Conservation (phyloP, 53 echinoderm and acorn worm genomes). For the Mesocentrotus franciscanus region DNA sequence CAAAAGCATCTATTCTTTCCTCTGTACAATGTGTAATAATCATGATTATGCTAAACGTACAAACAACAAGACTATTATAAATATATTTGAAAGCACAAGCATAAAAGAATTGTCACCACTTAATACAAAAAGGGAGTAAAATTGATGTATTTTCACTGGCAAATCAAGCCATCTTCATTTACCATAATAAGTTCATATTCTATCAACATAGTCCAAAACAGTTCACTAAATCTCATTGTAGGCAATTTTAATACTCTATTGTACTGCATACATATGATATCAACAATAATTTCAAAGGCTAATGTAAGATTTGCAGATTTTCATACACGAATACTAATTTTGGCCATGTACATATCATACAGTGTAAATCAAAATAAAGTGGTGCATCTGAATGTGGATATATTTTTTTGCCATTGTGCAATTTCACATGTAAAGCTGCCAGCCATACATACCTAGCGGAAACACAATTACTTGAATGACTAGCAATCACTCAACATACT, state of each 20-base stretch:
- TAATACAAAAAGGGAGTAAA: not conserved
- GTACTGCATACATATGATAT: not conserved
- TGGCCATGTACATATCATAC: not conserved
- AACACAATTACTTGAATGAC: not conserved
- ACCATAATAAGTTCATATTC: not conserved
- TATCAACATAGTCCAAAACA: not conserved
- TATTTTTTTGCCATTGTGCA: not conserved
- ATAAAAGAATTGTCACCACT: not conserved
- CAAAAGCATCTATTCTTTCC: not conserved
- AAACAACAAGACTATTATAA: not conserved
- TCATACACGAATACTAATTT: too few relatives aligned
- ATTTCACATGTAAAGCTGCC: not conserved
- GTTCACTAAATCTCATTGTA: not conserved
- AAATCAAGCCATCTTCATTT: not conserved
- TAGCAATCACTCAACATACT: not conserved
- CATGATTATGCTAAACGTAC: not conserved
- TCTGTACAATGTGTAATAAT: not conserved
- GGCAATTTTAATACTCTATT: not conserved
- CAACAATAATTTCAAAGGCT: too few relatives aligned
- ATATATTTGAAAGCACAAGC: conserved; percentile 27
- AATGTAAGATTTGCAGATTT: too few relatives aligned
- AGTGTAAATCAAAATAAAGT: not conserved
- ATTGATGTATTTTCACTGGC: not conserved
- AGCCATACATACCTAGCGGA: too few relatives aligned
- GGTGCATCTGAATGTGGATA: not conserved